Base-by-base conservation (phyloP, 1,140 invertebrate genomes). In the Heliconius melpomene region DNA sequence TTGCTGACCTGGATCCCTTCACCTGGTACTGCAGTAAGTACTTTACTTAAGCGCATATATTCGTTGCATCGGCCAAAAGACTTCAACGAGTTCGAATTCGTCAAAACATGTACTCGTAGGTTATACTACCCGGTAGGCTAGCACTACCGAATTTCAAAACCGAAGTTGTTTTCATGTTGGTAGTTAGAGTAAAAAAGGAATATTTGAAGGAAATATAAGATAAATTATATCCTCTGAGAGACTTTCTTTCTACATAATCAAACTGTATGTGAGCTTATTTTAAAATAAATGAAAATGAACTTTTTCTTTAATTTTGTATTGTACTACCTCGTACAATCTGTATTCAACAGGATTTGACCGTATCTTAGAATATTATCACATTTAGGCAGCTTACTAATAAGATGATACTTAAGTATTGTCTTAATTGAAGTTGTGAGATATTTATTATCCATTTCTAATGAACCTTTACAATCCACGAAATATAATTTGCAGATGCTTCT, bases 1-100 rank as follows among this genome's bases (percentile, higher is more conserved):
- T 84, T 93, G 52, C 86, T 91, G 52, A 79, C 87, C 84, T 89
- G 87, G 88, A 88, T 84, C 82, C 85, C 86, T 72, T 80, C 86
- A 82, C 89, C 90, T 83, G 83, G 84, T 80, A 81, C 89, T 83
- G 90, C 92, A 78, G 92, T 94, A 86, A 94, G 93, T 94, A 86
- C 74, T 70, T 70, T 57, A 75, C 50, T 75, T 66, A 29, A 66
- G n/a, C 60, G n/a, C 60, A 29, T 66, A 66, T 66, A 66, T 66
- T 29, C 20, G 23, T 26, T 66, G 20, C 38, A 66, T 52, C 40
- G n/a, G 36, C 32, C 75, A 46, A 91, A 91, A 90, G 91, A 93
- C 89, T 87, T 91, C 90, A 92, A 92, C 90, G 90, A 88, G 88
- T 66, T 82, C 70, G 29, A 20, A 66, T 26, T 57, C 54, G 11